Conservation (phyloP, 2,113 vertebrate genomes). For the Sterrhoptilus dennistouni region DNA sequence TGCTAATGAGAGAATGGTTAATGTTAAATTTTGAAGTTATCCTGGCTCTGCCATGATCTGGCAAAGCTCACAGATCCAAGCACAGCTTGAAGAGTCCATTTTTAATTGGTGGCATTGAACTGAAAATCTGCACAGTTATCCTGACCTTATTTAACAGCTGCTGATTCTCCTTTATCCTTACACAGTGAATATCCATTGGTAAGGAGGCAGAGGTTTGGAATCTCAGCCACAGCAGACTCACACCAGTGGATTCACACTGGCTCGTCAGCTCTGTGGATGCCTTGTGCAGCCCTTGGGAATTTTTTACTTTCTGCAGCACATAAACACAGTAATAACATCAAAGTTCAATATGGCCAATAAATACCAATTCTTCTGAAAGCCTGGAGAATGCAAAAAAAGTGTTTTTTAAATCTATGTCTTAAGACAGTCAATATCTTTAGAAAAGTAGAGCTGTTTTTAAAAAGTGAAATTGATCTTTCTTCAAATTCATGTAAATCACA, state of each 20-base stretch:
- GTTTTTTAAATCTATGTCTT: background rate
- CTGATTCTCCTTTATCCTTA: background rate
- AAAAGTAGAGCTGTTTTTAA: background rate
- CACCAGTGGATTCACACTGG: background rate
- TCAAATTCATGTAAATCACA: background rate
- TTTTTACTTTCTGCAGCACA: background rate
- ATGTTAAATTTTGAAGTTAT: background rate
- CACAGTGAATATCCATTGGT: accelerated
- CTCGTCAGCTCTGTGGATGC: background rate
- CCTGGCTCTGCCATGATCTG: background rate
- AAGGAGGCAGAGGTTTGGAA: background rate
- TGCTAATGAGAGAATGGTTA: background rate
- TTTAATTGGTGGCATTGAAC: background rate
- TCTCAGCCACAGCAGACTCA: background rate
- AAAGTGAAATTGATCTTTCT: background rate
- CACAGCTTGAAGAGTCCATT: background rate
- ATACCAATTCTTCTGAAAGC: background rate
- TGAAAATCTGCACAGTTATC: background rate
- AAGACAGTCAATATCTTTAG: background rate
- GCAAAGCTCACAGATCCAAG: background rate
- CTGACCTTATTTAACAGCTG: background rate
- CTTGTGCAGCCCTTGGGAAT: background rate
- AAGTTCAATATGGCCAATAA: background rate
- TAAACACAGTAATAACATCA: background rate
- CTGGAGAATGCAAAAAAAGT: background rate